phyloP scores from a whole-genome alignment of 2,888 invertebrate genomes.

The Schrankia costaestrigalis region DNA sequence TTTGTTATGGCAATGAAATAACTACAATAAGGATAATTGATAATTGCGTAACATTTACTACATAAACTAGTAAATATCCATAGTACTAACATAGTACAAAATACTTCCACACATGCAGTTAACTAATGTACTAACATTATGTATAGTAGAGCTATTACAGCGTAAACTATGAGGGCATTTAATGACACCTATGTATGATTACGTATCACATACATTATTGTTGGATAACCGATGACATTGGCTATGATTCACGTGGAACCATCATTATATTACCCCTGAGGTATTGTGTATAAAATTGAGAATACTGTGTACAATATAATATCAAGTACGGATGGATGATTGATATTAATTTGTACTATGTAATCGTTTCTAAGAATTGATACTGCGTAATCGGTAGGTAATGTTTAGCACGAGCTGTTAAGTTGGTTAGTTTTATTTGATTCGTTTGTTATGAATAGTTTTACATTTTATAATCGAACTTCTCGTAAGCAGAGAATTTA shows the following conservation, averaged over 20 bases:
- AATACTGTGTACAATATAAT: constrained; percentile 14
- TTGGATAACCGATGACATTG: constrained; percentile 38
- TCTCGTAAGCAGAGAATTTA: no score
- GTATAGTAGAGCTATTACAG: constrained; percentile 42
- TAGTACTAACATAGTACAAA: constrained; percentile 35
- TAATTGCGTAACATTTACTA: constrained; percentile 24
- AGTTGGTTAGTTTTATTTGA: no score
- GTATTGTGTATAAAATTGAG: constrained; percentile 23
- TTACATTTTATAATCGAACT: no score
- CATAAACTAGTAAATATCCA: constrained; percentile 25
- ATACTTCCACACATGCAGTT: constrained; percentile 32
- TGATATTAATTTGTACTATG: constrained; percentile 19
- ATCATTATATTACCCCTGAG: constrained; percentile 23
- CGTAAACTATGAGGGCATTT: constrained; percentile 52
- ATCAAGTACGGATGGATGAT: constrained; percentile 17
- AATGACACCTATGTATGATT: constrained; percentile 46
- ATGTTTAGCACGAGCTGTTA: no score
- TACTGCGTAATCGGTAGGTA: constrained; percentile 1
- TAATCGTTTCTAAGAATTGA: constrained; percentile 11
- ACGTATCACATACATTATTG: constrained; percentile 37
- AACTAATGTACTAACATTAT: constrained; percentile 39
- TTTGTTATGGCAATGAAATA: no score
- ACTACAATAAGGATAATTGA: constrained; percentile 24
- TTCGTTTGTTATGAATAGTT: no score
- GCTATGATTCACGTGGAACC: constrained; percentile 33